These are phyloP conservation scores for Troides aeacus DNA, from an alignment of 2,888 invertebrate species.

Conservation along the genomic window DNA sequence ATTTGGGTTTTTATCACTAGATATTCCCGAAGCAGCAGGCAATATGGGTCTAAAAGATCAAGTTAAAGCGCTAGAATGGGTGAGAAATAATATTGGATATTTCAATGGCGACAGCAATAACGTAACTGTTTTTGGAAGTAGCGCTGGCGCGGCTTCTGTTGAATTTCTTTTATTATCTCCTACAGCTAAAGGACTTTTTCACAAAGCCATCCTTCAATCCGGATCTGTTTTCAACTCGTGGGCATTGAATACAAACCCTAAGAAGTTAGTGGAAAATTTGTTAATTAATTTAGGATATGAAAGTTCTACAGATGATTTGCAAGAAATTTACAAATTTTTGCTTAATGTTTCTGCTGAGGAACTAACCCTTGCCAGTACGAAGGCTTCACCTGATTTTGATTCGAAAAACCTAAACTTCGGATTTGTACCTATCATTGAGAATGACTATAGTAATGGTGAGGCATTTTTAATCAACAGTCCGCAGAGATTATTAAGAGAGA, in stretches of 20 bases:
- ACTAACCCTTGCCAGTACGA: conserved; percentile 36
- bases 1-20: conserved; percentile 58
- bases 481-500: conserved; percentile 56
- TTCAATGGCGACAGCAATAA: conserved; percentile 57
- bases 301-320: conserved; percentile 38
- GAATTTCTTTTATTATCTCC: conserved; percentile 54
- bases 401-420: conserved; percentile 42
- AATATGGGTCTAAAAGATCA: conserved; percentile 67
- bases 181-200: conserved; percentile 48
- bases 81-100: conserved; percentile 50
- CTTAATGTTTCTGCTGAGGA: conserved; percentile 35
- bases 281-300: conserved; percentile 43
- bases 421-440: conserved; percentile 56
- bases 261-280: conserved; percentile 38
- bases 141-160: conserved; percentile 52
- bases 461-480: conserved; percentile 51
- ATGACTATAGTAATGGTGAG: conserved; percentile 44
- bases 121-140: conserved; percentile 53
- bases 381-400: conserved; percentile 34
- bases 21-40: conserved; percentile 52
- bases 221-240: conserved; percentile 54
- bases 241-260: conserved; percentile 45
- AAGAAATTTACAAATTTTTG: conserved; percentile 41
- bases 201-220: conserved; percentile 57
- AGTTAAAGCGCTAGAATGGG: conserved; percentile 55